Percentiles rank a stretch among this genome's conserved stretches.
Conservation (phyloP, 1,140 invertebrate genomes). For the Cotesia vestalis region DNA sequence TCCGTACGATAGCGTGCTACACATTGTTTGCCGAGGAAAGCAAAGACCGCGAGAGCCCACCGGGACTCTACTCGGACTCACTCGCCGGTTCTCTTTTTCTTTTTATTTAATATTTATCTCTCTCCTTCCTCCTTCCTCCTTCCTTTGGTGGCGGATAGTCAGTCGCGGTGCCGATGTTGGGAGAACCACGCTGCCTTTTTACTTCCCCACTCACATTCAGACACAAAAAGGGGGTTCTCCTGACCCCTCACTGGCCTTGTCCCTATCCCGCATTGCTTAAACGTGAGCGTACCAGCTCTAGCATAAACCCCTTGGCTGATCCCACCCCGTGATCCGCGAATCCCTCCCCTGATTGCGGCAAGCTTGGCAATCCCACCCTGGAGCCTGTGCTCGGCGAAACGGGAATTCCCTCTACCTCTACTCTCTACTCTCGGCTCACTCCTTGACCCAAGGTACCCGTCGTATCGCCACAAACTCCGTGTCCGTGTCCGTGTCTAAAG, state of each 20-base stretch:
- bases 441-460: no score
- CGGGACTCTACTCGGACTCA: slow-evolving; percentile 24
- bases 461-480: no score
- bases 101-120: slow-evolving; percentile 22
- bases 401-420: no score
- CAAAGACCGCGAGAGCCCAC: slow-evolving; percentile 29
- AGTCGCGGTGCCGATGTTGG: not conserved
- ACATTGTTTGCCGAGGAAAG: slow-evolving; percentile 52
- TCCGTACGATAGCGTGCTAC: slow-evolving; percentile 52
- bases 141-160: not conserved
- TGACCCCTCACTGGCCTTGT: not conserved
- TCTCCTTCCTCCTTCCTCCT: not conserved
- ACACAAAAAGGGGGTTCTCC: not conserved
- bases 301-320: not conserved
- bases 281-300: not conserved
- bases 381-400: no score
- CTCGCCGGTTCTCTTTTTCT: slow-evolving; percentile 11
- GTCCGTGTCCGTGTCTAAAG: no score
- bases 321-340: no score
- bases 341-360: no score
- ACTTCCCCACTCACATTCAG: slow-evolving; percentile 10
- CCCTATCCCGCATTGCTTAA: not conserved
- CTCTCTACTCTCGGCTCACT: no score
- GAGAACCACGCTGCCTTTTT: slow-evolving; percentile 13
- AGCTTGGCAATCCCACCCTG: no score